Evolutionary conservation across 2,113 vertebrate species (phyloP).

Genomic region (Ameiurus melas): DNA sequence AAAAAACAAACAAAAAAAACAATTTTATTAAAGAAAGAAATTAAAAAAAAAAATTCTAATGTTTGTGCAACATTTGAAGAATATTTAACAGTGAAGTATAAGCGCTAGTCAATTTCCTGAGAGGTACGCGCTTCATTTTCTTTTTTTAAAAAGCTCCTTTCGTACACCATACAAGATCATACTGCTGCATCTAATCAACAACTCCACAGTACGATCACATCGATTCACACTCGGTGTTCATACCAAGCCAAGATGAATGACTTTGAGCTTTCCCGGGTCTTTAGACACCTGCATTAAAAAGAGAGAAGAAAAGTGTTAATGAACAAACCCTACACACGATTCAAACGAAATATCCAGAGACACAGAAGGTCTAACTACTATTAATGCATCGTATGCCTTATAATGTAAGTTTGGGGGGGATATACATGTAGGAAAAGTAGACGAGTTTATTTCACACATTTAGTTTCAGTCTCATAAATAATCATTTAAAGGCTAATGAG

Average conservation of each 20-base stretch:
- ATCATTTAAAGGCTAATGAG: neutral
- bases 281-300: conserved; percentile 65
- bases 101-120: neutral
- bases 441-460: too few relatives aligned
- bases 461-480: neutral
- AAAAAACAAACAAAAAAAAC: too few relatives aligned
- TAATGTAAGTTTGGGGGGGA: neutral
- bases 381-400: neutral
- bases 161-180: neutral
- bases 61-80: neutral
- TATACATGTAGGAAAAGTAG: neutral
- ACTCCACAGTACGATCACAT: neutral
- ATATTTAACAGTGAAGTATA: neutral
- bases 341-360: neutral
- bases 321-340: neutral
- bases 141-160: neutral
- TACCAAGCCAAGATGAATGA: conserved; percentile 85
- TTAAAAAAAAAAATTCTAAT: neutral
- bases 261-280: conserved; percentile 68
- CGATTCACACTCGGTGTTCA: conserved; percentile 59
- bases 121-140: neutral
- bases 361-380: neutral
- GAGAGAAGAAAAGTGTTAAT: neutral
- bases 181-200: neutral
- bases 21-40: too few relatives aligned